Base-by-base conservation (phyloP, 2,888 invertebrate genomes). In the Theretra japonica region DNA sequence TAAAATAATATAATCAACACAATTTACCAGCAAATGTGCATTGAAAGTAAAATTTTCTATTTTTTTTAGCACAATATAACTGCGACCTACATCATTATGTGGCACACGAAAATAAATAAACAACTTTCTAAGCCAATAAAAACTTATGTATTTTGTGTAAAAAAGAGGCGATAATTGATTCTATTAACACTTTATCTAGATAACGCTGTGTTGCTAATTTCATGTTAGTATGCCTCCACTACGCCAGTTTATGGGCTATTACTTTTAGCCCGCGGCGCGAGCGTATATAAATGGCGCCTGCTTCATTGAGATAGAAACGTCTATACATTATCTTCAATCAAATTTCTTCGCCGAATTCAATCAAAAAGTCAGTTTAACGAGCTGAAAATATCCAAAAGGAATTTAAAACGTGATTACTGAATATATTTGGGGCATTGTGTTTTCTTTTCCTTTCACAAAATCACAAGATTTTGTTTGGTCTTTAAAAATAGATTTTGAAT, bases 171-270 rank as follows among this genome's bases (percentile, higher is more conserved):
- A 79, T 78, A 80, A 75, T 73, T 73, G 70, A 48, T 71, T 75
- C 72, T 74, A 73, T 78, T 72, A 72, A 73, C 72, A 71, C 74
- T 70, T 75, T 79, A 81, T 79, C 78, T 70, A 41, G 65, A 75
- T 76, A 80, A 77, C 77, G 76, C 74, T 73, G 76, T 70, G 75
- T 77, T 76, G 79, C 77, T 83, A 85, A 85, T 81, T 77, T 75
- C 68, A 59, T 48, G 70, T 65, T 56, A 25, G 56, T 19, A 65
- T 53, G 70, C 60, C n/a, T 70, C 53, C 7, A 62, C 23, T 56
- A 56, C 60, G 30, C 19, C 25, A 65, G 23, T 56, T 71, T 33
- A 33, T 65, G 33, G 56, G 19, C 65, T 48, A 60, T 65, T 48
- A 41, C 23, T 65, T 48, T 23, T 23, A 65, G 48, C 48, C 23